Conservation (phyloP, 1,140 invertebrate species). For the Aethina tumida region DNA sequence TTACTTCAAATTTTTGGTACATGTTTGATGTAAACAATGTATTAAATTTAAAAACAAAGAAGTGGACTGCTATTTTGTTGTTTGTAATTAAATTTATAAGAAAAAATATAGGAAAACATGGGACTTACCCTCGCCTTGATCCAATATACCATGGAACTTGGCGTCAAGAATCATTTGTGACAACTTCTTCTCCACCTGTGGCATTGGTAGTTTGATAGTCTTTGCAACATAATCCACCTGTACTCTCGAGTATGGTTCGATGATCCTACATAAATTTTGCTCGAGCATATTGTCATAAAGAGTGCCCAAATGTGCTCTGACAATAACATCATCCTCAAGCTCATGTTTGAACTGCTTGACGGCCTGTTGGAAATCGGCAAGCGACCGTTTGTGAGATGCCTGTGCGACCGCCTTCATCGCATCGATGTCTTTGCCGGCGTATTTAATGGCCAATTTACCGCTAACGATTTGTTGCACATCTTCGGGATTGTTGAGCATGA, state of each 20-base stretch:
- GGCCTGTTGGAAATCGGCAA: slow-evolving; percentile 90
- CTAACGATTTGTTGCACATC: slow-evolving; percentile 93
- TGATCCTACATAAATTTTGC: slow-evolving; percentile 96
- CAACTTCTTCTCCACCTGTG: slow-evolving; percentile 94
- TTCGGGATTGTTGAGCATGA: slow-evolving; percentile 92
- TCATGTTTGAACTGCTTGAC: slow-evolving; percentile 80
- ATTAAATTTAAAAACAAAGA: no score
- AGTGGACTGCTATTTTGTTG: no score
- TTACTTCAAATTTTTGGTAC: no score
- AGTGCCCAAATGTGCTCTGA: slow-evolving; percentile 90
- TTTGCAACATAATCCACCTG: slow-evolving; percentile 75
- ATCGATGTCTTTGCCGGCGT: slow-evolving; percentile 90
- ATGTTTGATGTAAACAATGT: no score
- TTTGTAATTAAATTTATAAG: slow-evolving; percentile 2
- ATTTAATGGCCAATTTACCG: slow-evolving; percentile 94
- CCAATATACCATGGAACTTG: slow-evolving; percentile 92
- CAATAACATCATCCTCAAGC: slow-evolving; percentile 92
- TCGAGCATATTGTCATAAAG: slow-evolving; percentile 98
- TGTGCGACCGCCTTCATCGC: slow-evolving; percentile 96
- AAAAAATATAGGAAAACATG: neutral
- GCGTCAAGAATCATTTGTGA: slow-evolving; percentile 99
- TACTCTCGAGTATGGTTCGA: slow-evolving; percentile 96
- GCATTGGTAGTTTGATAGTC: slow-evolving; percentile 78
- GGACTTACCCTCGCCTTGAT: slow-evolving; percentile 81
- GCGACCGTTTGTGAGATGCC: slow-evolving; percentile 90